A percentile compares a stretch with the other conserved stretches of the same genome.
phyloP scores from a whole-genome alignment of 2,113 vertebrate species.

The Pavo muticus region DNA sequence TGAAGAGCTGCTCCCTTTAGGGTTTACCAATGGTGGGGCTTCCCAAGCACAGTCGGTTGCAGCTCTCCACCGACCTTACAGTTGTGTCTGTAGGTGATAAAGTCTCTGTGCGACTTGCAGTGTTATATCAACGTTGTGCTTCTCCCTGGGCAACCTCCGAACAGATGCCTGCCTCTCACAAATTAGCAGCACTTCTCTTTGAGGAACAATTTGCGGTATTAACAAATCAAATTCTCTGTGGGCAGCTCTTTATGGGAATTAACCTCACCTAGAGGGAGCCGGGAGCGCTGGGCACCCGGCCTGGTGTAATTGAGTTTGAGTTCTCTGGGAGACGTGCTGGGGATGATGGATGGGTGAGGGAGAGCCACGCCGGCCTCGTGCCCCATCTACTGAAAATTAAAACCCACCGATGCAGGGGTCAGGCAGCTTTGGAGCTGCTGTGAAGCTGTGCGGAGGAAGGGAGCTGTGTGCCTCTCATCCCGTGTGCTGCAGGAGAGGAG shows the following conservation, averaged over 20 bases:
- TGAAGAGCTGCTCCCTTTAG: neutral
- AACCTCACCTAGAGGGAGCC: conserved; percentile 13
- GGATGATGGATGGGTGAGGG: neutral
- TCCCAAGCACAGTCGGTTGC: neutral
- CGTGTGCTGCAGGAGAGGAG: neutral
- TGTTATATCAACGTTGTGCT: neutral
- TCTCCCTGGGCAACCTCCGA: neutral
- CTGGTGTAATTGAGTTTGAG: neutral
- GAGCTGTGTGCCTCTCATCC: neutral
- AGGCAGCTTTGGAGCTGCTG: neutral
- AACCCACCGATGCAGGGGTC: neutral
- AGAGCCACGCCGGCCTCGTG: neutral
- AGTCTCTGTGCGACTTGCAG: neutral
- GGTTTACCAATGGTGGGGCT: neutral
- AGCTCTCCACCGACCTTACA: neutral
- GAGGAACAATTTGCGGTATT: conserved; percentile 22
- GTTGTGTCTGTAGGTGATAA: neutral
- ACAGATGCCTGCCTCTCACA: conserved; percentile 11
- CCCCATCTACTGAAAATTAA: neutral
- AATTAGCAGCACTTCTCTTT: neutral
- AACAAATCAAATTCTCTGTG: conserved; percentile 36
- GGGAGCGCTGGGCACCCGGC: rapidly evolving
- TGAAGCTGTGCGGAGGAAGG: neutral
- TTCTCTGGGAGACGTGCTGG: neutral
- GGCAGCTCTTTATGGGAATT: conserved; percentile 51